Percentiles rank a stretch among this genome's conserved stretches.
Evolutionary conservation across 2,888 invertebrate genomes (phyloP).

Genomic region (Protula sp.): DNA sequence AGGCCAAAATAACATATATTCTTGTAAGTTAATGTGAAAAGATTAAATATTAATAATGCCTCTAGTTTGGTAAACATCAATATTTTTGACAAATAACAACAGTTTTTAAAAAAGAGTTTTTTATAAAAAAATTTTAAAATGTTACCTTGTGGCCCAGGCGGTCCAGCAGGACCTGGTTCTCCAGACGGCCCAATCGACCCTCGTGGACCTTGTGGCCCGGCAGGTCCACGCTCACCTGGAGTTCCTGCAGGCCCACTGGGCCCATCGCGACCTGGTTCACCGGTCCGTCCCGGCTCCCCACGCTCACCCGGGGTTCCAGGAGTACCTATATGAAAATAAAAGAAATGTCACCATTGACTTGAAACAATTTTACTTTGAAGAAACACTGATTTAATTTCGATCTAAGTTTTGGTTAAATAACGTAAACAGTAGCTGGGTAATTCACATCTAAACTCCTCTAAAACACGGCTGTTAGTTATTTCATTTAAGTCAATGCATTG

Average conservation of each 20-base stretch:
- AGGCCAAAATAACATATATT: neutral
- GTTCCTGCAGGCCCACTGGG: neutral
- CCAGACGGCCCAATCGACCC: conserved; percentile 4
- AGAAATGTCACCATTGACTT: too few species aligned
- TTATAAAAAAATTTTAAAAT: neutral
- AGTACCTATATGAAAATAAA: too few species aligned
- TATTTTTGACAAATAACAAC: too few species aligned
- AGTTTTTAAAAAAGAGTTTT: too few species aligned
- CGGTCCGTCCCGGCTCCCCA: conserved; percentile 3
- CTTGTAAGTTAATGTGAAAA: neutral
- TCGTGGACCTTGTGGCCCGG: conserved; percentile 1
- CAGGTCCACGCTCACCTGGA: conserved; percentile 6
- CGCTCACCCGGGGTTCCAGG: neutral
- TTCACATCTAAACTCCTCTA: too few species aligned
- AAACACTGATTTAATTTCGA: too few species aligned
- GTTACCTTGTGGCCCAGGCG: conserved; percentile 3
- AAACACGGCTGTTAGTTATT: neutral
- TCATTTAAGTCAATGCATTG: too few species aligned
- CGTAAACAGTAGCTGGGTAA: too few species aligned
- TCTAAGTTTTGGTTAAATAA: too few species aligned
- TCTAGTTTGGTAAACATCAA: neutral
- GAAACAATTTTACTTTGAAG: too few species aligned
- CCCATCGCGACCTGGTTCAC: conserved; percentile 1
- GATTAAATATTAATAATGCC: neutral
- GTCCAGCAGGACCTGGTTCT: neutral